Percentiles rank a stretch among this genome's conserved stretches.
These are phyloP conservation scores for Nothura maculosa DNA, from an alignment of 2,797 vertebrate genomes.

Conservation along the genomic window DNA sequence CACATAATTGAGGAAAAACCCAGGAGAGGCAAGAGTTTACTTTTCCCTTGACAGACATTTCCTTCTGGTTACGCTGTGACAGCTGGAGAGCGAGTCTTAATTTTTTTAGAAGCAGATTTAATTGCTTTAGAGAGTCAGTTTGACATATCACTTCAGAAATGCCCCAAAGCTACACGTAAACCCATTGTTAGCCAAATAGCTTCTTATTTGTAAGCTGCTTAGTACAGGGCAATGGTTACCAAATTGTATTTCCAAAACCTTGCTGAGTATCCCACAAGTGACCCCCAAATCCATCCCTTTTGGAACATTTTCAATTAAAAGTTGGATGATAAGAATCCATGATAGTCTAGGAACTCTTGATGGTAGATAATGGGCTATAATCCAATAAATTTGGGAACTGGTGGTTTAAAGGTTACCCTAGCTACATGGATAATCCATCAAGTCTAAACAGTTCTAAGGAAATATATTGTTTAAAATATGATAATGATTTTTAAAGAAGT, in stretches of 20 bases:
- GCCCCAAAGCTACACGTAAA: conserved; percentile 56
- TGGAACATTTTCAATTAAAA: conserved; percentile 66
- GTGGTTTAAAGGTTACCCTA: not conserved
- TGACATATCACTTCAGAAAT: conserved; percentile 61
- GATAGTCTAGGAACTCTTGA: not conserved
- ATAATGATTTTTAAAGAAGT: not conserved
- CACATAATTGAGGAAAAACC: conserved; percentile 32
- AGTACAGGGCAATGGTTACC: not conserved
- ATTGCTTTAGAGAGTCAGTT: conserved; percentile 71
- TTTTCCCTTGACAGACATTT: conserved; percentile 45
- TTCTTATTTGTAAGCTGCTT: conserved; percentile 36
- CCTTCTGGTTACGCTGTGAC: conserved; percentile 55
- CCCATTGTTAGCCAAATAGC: conserved; percentile 33
- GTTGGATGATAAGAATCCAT: conserved; percentile 4
- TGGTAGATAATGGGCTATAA: conserved; percentile 7
- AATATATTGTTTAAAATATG: not conserved
- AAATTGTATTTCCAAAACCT: conserved; percentile 28
- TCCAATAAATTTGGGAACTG: not conserved
- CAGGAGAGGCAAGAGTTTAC: conserved; percentile 22
- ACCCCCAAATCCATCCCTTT: conserved; percentile 4
- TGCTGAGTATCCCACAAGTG: not conserved
- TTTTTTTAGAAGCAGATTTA: conserved; percentile 65
- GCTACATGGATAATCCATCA: not conserved
- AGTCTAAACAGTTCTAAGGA: not conserved
- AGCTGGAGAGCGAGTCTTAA: conserved; percentile 67